These are phyloP conservation scores for Tetranychus truncatus DNA, from an alignment of 2,888 invertebrate genomes.

Conservation along the genomic window DNA sequence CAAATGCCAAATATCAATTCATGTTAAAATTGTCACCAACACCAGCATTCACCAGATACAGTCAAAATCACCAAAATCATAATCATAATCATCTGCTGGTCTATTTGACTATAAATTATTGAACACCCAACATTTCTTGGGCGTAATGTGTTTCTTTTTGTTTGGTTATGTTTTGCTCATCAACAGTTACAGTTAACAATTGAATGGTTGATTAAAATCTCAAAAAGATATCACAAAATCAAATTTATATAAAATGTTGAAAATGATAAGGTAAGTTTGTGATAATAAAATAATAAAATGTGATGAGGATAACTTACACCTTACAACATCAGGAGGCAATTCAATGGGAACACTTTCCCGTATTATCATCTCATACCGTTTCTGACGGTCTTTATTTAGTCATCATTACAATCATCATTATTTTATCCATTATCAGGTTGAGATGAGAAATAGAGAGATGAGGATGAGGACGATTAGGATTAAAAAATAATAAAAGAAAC, in stretches of 20 bases:
- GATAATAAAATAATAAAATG: neutral
- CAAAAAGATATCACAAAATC: neutral
- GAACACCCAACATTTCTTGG: too few relatives aligned
- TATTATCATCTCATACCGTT: constrained; percentile 52
- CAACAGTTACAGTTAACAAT: too few relatives aligned
- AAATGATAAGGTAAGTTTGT: neutral
- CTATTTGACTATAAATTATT: too few relatives aligned
- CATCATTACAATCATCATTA: neutral
- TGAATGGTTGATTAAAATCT: too few relatives aligned
- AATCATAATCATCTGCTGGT: too few relatives aligned
- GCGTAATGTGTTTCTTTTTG: too few relatives aligned
- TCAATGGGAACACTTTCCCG: constrained; percentile 76
- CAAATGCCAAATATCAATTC: too few relatives aligned
- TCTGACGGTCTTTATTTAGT: neutral
- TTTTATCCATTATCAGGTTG: neutral
- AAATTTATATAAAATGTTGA: neutral
- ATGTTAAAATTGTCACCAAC: too few relatives aligned
- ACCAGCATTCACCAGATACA: too few relatives aligned
- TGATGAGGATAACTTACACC: constrained; percentile 44
- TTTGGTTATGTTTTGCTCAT: too few relatives aligned
- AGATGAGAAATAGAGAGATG: neutral
- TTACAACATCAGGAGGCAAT: constrained; percentile 73
- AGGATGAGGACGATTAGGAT: neutral
- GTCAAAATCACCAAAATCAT: too few relatives aligned
- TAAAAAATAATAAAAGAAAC: neutral